A percentile compares a stretch with the other conserved stretches of the same genome.
Evolutionary conservation across 1,140 invertebrate genomes (phyloP).

Genomic region (Homarus americanus): DNA sequence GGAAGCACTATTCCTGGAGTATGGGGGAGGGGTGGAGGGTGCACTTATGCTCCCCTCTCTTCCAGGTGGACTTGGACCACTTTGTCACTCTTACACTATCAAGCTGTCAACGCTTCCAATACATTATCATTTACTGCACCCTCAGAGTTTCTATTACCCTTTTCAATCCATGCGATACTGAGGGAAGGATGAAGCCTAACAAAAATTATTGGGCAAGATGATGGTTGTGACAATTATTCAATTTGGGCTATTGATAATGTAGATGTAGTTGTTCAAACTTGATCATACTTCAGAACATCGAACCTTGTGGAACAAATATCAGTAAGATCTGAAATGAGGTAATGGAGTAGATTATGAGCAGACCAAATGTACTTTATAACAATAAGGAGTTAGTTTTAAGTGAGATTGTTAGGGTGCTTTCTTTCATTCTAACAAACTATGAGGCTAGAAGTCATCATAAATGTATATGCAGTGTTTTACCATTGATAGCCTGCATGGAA

Average conservation of each 20-base stretch:
- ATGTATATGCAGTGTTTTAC: slow-evolving; percentile 6
- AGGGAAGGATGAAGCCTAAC: slow-evolving; percentile 18
- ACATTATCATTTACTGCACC: slow-evolving; percentile 70
- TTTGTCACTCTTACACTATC: slow-evolving; percentile 36
- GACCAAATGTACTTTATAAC: slow-evolving; percentile 35
- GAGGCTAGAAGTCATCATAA: slow-evolving; percentile 13
- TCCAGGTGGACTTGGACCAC: slow-evolving; percentile 42
- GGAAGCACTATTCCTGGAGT: slow-evolving; percentile 64
- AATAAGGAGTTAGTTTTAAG: slow-evolving; percentile 39
- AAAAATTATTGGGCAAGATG: neutral
- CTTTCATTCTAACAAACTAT: neutral
- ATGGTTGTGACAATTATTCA: neutral
- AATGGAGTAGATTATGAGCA: slow-evolving; percentile 18
- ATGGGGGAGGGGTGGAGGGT: slow-evolving; percentile 64
- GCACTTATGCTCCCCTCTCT: slow-evolving; percentile 53
- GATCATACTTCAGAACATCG: neutral
- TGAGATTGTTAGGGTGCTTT: slow-evolving; percentile 41
- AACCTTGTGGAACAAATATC: neutral
- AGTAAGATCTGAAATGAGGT: slow-evolving; percentile 23
- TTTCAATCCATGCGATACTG: slow-evolving; percentile 4
- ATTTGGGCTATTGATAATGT: neutral
- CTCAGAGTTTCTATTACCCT: slow-evolving; percentile 65
- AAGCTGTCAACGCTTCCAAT: slow-evolving; percentile 69
- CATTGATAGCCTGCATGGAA: slow-evolving; percentile 21
- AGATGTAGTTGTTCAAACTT: neutral